phyloP scores from a whole-genome alignment of 2,888 invertebrate genomes.

The Standfussiana lucernea region DNA sequence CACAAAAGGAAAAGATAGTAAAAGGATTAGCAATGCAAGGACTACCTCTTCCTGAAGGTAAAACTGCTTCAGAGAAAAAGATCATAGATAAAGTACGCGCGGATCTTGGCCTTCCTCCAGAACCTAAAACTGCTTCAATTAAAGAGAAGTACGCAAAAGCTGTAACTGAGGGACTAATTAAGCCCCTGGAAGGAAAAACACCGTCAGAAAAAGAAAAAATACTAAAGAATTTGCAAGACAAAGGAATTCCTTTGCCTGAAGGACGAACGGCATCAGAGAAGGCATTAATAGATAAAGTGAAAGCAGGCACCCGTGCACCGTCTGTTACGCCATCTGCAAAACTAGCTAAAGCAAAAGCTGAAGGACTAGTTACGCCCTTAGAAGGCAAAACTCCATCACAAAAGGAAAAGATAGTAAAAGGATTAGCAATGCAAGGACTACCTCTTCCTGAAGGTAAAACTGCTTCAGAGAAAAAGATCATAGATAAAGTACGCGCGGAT shows the following conservation, averaged over 20 bases:
- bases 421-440: neutral
- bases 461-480: neutral
- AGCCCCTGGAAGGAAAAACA: conserved; percentile 33
- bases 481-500: neutral
- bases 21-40: conserved; percentile 11
- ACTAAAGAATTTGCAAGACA: conserved; percentile 9
- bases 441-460: neutral
- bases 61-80: conserved; percentile 19
- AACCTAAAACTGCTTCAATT: neutral
- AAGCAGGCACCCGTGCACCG: neutral
- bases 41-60: conserved; percentile 12
- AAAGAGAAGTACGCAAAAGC: conserved; percentile 10
- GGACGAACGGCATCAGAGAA: conserved; percentile 33
- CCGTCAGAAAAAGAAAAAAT: conserved; percentile 28
- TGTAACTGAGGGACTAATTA: neutral
- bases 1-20: conserved; percentile 17
- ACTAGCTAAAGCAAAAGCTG: neutral
- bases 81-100: conserved; percentile 10
- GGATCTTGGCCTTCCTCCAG: conserved; percentile 5
- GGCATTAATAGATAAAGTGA: conserved; percentile 22
- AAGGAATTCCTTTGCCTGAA: conserved; percentile 27
- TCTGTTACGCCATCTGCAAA: neutral
- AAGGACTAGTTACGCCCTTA: neutral
- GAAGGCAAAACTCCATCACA: neutral
- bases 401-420: neutral